Evolutionary conservation across 2,113 vertebrate species (phyloP).

Genomic region (Cathartes aura): DNA sequence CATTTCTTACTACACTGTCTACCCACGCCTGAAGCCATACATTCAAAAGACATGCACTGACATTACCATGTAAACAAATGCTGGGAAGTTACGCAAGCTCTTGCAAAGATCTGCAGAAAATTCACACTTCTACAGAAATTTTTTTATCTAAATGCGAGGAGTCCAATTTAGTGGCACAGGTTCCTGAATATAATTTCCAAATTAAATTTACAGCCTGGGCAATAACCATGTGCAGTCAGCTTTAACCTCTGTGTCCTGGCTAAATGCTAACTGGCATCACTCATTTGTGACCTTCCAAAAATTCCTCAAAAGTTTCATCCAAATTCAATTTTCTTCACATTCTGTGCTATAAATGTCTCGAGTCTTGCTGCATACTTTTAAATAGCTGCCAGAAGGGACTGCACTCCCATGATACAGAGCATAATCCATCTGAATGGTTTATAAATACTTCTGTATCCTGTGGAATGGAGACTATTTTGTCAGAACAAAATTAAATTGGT

Average conservation of each 20-base stretch:
- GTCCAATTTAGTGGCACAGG: background rate
- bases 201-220: background rate
- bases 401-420: background rate
- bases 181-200: background rate
- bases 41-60: background rate
- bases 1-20: background rate
- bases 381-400: conserved; percentile 14
- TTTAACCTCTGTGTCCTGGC: conserved; percentile 9
- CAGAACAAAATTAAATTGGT: background rate
- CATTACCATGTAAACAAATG: background rate
- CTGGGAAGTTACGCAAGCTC: background rate
- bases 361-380: background rate
- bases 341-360: background rate
- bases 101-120: background rate
- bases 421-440: background rate
- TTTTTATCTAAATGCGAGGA: background rate
- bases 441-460: background rate
- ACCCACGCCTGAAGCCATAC: background rate
- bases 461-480: background rate
- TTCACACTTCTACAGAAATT: background rate
- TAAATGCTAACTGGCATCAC: background rate
- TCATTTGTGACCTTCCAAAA: background rate
- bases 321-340: conserved; percentile 54
- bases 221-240: background rate
- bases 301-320: conserved; percentile 20